These are phyloP conservation scores for Andrena haemorrhoa DNA, from an alignment of 2,888 invertebrate genomes.

Conservation along the genomic window DNA sequence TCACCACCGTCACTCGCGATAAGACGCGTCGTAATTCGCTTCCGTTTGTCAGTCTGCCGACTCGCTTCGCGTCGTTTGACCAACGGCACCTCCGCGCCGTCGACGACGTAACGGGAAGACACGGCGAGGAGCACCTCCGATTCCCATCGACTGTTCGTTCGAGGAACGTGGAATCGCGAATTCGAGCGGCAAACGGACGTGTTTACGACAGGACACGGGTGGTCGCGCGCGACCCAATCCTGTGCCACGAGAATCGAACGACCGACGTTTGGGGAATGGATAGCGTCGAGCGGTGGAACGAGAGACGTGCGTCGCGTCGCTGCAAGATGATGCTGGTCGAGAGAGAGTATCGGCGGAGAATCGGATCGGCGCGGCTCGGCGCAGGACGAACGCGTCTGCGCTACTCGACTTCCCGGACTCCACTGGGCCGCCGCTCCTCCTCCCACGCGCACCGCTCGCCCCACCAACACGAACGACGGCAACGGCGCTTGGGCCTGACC, in stretches of 20 bases:
- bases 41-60: neutral
- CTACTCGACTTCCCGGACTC: conserved; percentile 84
- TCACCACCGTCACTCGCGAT: conserved; percentile 59
- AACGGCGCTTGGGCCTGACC: conserved; percentile 79
- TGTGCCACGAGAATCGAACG: neutral
- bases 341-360: conserved; percentile 1
- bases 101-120: conserved; percentile 12
- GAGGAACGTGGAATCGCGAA: neutral
- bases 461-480: conserved; percentile 64
- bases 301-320: neutral
- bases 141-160: conserved; percentile 27
- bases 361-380: conserved; percentile 62
- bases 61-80: neutral
- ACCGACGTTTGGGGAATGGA: neutral
- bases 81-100: conserved; percentile 19
- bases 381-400: conserved; percentile 83
- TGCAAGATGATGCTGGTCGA: conserved; percentile 8
- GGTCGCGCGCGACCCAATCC: neutral
- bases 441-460: conserved; percentile 80
- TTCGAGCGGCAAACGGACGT: no score
- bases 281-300: neutral
- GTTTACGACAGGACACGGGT: neutral
- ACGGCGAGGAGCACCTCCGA: conserved; percentile 11
- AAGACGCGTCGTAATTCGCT: conserved; percentile 10
- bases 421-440: conserved; percentile 83